These are phyloP conservation scores for Ceryle rudis DNA, from an alignment of 2,797 vertebrate species.

Conservation along the genomic window DNA sequence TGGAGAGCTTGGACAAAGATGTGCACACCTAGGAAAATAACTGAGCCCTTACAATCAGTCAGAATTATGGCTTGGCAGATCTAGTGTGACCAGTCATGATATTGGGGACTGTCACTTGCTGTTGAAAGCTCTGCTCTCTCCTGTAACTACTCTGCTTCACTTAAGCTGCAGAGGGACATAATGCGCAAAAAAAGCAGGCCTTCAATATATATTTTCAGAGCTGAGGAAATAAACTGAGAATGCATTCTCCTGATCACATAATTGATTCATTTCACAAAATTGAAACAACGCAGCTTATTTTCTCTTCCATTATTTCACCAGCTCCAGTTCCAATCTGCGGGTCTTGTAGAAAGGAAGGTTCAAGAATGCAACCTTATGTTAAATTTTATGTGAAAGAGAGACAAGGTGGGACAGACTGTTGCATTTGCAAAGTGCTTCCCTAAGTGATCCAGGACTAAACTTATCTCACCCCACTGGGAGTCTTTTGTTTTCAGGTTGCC, in stretches of 20 bases:
- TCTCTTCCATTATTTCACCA: not conserved
- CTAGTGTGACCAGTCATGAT: not conserved
- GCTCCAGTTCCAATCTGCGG: not conserved
- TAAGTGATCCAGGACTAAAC: not conserved
- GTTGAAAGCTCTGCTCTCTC: not conserved
- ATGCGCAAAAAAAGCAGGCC: not conserved
- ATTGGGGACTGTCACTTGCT: not conserved
- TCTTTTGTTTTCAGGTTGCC: conserved; percentile 1
- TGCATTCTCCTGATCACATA: not conserved
- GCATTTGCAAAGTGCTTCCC: not conserved
- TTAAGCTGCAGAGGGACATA: not conserved
- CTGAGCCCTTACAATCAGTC: not conserved
- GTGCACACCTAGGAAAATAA: not conserved
- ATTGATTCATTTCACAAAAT: not conserved
- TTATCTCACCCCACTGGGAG: not conserved
- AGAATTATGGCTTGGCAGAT: not conserved
- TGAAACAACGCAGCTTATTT: not conserved
- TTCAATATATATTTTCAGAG: not conserved
- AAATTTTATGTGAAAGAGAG: not conserved
- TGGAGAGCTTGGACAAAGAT: not conserved
- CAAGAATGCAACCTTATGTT: not conserved
- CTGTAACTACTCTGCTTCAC: not conserved
- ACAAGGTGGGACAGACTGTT: not conserved
- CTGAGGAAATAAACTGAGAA: not conserved
- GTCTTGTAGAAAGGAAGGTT: not conserved